phyloP scores from a whole-genome alignment of 2,113 vertebrate species.

The Thermophis baileyi region DNA sequence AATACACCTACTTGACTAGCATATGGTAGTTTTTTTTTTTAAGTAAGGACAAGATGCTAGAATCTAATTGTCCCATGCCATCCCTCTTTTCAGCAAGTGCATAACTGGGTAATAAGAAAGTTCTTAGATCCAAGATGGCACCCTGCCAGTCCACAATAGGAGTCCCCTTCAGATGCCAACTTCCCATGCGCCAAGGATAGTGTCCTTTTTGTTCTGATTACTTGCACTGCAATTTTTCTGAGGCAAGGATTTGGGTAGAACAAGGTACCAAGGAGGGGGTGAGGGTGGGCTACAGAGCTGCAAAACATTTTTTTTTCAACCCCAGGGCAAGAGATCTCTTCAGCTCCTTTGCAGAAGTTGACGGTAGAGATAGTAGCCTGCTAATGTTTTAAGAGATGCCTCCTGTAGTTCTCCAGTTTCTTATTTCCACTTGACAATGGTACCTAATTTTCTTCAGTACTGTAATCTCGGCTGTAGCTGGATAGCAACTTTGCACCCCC shows the following conservation, averaged over 20 bases:
- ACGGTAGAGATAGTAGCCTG: neutral
- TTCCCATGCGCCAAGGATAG: neutral
- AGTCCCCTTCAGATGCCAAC: neutral
- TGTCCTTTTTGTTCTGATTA: neutral
- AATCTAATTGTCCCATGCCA: neutral
- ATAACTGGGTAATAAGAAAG: neutral
- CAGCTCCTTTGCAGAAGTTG: neutral
- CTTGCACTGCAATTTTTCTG: neutral
- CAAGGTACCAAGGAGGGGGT: neutral
- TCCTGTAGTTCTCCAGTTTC: neutral
- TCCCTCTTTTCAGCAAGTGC: neutral
- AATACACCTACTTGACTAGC: neutral
- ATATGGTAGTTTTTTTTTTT: neutral
- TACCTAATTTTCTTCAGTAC: neutral
- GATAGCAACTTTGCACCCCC: neutral
- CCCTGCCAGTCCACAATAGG: too few species aligned
- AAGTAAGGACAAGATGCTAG: neutral
- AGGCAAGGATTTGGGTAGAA: neutral
- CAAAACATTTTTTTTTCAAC: neutral
- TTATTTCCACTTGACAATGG: neutral
- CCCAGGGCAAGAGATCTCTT: neutral
- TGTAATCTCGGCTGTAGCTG: neutral
- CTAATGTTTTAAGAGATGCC: neutral
- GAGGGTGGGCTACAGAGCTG: neutral
- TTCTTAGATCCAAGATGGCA: neutral